Percentiles rank a stretch among this genome's conserved stretches.
Conservation (phyloP, 2,888 invertebrate species). For the Ennomos quercinarius region DNA sequence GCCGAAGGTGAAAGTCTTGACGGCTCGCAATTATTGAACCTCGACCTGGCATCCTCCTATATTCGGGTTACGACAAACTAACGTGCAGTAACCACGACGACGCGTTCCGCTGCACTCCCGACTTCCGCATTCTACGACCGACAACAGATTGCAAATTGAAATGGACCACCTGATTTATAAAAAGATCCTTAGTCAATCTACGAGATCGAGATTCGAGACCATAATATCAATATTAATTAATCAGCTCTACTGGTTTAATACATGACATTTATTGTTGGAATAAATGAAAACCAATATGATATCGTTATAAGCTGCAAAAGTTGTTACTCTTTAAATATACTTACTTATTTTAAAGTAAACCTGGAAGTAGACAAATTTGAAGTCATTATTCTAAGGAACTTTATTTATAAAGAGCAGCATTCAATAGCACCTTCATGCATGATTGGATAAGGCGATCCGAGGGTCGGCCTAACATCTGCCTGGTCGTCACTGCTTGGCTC, state of each 20-base stretch:
- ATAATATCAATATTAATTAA: neutral
- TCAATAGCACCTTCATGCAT: conserved; percentile 70
- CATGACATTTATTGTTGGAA: too few relatives aligned
- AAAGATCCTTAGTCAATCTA: conserved; percentile 2
- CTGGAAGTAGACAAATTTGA: conserved; percentile 38
- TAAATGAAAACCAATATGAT: neutral
- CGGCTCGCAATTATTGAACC: conserved; percentile 79
- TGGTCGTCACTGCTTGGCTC: conserved; percentile 65
- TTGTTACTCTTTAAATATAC: too few relatives aligned
- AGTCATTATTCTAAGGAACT: conserved; percentile 49
- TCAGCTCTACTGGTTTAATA: neutral
- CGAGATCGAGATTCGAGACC: neutral
- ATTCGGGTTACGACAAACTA: conserved; percentile 62
- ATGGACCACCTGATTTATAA: conserved; percentile 23
- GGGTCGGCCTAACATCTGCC: conserved; percentile 72
- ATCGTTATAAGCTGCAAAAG: neutral
- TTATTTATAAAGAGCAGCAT: conserved; percentile 44
- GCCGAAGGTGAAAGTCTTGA: conserved; percentile 84
- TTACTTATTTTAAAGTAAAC: conserved; percentile 1
- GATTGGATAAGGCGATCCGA: conserved; percentile 71
- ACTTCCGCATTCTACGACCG: conserved; percentile 60
- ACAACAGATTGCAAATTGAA: conserved; percentile 18
- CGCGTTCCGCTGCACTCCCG: conserved; percentile 46
- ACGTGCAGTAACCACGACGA: conserved; percentile 43
- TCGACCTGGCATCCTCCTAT: conserved; percentile 75